Percentiles rank a stretch among this genome's conserved stretches.
phyloP scores from a whole-genome alignment of 1,140 invertebrate genomes.

The Plectrocnemia conspersa region DNA sequence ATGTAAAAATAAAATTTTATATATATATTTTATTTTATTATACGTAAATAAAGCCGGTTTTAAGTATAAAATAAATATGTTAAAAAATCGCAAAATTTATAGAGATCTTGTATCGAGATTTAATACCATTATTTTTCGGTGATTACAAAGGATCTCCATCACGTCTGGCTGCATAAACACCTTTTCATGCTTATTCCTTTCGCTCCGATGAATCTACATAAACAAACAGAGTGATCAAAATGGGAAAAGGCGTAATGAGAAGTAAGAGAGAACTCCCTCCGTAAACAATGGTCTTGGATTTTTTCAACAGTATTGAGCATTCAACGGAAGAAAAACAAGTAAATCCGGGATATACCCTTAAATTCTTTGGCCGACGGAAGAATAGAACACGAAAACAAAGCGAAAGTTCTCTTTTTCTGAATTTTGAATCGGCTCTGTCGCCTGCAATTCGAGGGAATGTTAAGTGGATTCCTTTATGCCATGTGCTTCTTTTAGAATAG shows the following conservation, averaged over 20 bases:
- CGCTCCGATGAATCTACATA: constrained; percentile 12
- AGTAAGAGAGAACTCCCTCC: constrained; percentile 15
- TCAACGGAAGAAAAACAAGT: constrained; percentile 3
- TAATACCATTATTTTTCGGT: too few species aligned
- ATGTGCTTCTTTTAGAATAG: too few species aligned
- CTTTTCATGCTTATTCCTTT: constrained; percentile 4
- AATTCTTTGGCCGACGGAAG: neutral
- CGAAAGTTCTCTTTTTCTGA: neutral
- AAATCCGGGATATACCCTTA: neutral
- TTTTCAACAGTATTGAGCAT: constrained; percentile 8
- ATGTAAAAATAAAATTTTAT: too few species aligned
- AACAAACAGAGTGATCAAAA: constrained; percentile 21
- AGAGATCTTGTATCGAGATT: too few species aligned
- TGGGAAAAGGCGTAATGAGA: constrained; percentile 13
- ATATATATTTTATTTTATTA: too few species aligned
- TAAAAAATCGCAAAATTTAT: too few species aligned
- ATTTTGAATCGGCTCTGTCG: constrained; percentile 1
- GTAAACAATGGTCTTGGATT: constrained; percentile 11
- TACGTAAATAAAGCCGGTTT: too few species aligned
- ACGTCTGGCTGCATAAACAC: neutral
- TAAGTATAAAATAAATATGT: too few species aligned
- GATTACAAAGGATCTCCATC: neutral
- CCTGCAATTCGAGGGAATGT: neutral
- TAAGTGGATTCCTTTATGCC: neutral
- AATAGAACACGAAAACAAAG: constrained; percentile 4